Evolutionary conservation across 2,888 invertebrate species (phyloP), one percentile per base, ranked within the genome.

Genomic region (Lobophora halterata): DNA sequence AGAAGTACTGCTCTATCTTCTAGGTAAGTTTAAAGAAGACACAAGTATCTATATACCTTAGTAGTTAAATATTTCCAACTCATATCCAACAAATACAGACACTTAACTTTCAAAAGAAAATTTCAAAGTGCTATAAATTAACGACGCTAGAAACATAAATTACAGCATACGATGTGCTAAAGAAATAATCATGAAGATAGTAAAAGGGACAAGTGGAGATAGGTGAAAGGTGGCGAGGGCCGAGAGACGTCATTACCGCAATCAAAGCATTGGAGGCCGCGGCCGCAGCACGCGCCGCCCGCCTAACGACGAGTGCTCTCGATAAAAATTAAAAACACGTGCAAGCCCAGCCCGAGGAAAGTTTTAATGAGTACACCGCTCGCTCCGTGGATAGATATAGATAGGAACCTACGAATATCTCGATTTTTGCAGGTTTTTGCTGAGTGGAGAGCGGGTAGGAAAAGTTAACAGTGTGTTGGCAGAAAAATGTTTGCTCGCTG

Each of bases 321-420:
- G 86, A 87, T 87, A 87, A 86, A 87, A 87, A 87, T 86, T 87
- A 87, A 87, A 87, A 87, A 87, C 87, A 87, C 85, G 86, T 86
- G 86, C 86, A 81, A 74, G 75, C 79, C 76, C 78, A 75, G 80
- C 73, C 83, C 76, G 79, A 87, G 85, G 85, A 87, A 87, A 87
- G 76, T 87, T 87, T 87, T 87, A 87, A 87, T 87, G 87, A 86
- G 77, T 76, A 80, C 80, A 78, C 75, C 75, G 72, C 61, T 65
- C 61, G 65, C 63, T 71, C 66, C 65, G 64, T 64, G 62, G 60
- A 59, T 56, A 32, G 35, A 20, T 23, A 31, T 28, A 37, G 43
- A 43, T 43, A 33, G 43, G n/a, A n/a, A n/a, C n/a, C n/a, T 43
- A 38, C 33, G 37, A 26, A 39, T 39, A 34, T 49, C 49, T 52